Evolutionary conservation across 2,797 vertebrate species (phyloP).

Genomic region (Notolepis coatsorum): DNA sequence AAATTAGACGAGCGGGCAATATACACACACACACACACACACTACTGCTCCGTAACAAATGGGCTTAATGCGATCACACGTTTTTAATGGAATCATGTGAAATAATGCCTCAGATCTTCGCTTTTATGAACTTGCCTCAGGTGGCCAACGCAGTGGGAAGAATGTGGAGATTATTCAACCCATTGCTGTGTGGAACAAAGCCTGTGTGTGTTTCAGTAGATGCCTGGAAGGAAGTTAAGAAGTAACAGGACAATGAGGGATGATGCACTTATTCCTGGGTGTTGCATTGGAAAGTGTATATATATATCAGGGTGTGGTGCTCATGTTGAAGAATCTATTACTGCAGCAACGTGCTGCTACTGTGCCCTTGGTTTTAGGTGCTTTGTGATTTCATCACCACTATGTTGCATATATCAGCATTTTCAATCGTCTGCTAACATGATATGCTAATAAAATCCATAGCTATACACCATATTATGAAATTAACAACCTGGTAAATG

Average conservation of each 20-base stretch:
- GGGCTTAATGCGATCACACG: constrained; percentile 71
- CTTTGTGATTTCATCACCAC: constrained; percentile 49
- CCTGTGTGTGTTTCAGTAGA: constrained; percentile 71
- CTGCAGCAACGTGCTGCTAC: too few species aligned
- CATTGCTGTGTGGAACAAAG: constrained; percentile 63
- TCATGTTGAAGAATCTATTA: constrained; percentile 59
- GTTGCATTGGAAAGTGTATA: constrained; percentile 54
- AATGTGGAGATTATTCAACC: constrained; percentile 75
- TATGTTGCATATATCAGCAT: constrained; percentile 44
- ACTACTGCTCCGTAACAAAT: constrained; percentile 50
- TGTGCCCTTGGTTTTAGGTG: constrained; percentile 59
- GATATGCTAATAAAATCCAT: too few species aligned
- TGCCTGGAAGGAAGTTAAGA: constrained; percentile 67
- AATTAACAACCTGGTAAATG: too few species aligned
- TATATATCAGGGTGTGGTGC: constrained; percentile 50
- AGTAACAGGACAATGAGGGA: constrained; percentile 72
- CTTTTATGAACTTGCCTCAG: constrained; percentile 77
- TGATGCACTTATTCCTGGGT: constrained; percentile 74
- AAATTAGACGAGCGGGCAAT: constrained; percentile 57
- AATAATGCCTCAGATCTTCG: constrained; percentile 78
- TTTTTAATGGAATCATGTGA: constrained; percentile 78
- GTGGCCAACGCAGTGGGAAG: constrained; percentile 73
- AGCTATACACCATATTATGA: too few species aligned
- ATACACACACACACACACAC: constrained; percentile 34
- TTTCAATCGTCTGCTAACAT: too few species aligned